Conservation (phyloP, 1,140 invertebrate genomes). For the Acromyrmex echinatior region DNA sequence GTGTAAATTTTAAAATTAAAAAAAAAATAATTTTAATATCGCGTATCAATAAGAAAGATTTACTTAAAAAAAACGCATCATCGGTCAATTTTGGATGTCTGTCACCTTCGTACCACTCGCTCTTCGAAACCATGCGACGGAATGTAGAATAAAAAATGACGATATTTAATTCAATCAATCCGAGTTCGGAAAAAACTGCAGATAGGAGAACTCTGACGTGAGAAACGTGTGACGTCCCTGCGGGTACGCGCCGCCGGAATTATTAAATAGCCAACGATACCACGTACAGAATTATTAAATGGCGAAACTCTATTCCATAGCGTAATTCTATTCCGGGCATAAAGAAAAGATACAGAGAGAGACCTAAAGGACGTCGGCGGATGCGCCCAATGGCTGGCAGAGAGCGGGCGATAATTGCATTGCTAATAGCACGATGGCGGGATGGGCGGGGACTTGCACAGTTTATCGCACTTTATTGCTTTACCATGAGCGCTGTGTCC, state of each 20-base stretch:
- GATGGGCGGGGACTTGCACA: constrained; percentile 14
- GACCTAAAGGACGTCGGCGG: constrained; percentile 13
- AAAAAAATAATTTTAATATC: not conserved
- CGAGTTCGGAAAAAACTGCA: not conserved
- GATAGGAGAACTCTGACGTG: not conserved
- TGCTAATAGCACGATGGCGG: constrained; percentile 64
- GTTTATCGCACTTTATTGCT: constrained; percentile 62
- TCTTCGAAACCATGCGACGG: not conserved
- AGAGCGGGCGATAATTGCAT: constrained; percentile 58
- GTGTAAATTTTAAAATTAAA: not conserved
- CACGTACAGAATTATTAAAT: constrained; percentile 19
- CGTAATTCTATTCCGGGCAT: not conserved
- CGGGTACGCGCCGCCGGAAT: not conserved
- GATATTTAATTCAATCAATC: not conserved
- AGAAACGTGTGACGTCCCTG: not conserved
- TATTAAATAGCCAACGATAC: constrained; percentile 13
- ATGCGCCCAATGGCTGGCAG: not conserved
- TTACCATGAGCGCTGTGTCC: constrained; percentile 43
- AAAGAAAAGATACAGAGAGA: constrained; percentile 10
- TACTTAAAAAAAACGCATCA: constrained; percentile 5
- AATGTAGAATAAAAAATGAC: not conserved
- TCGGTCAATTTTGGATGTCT: constrained; percentile 11
- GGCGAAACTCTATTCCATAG: constrained; percentile 4
- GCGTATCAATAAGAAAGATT: not conserved
- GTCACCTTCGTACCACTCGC: not conserved